These are phyloP conservation scores for Miichthys miiuy DNA, from an alignment of 2,797 vertebrate species.

Conservation along the genomic window DNA sequence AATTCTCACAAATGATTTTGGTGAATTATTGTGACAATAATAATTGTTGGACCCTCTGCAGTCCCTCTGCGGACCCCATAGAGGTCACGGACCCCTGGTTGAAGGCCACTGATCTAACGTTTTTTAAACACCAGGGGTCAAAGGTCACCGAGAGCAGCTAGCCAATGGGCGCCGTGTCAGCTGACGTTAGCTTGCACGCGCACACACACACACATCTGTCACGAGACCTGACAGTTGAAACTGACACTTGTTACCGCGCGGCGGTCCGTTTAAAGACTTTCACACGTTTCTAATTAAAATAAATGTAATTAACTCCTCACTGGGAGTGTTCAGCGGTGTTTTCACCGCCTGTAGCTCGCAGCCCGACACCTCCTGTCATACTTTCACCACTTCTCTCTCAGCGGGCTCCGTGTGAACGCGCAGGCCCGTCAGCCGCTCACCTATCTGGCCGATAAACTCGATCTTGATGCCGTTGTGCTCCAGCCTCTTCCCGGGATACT, in stretches of 20 bases:
- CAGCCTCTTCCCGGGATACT: conserved; percentile 93
- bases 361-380: not conserved
- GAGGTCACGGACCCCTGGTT: too few species aligned
- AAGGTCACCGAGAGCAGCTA: conserved; percentile 27
- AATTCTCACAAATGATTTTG: too few species aligned
- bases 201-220: conserved; percentile 49
- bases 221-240: conserved; percentile 69
- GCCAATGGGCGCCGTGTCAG: conserved; percentile 62
- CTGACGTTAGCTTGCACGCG: conserved; percentile 57
- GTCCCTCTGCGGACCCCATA: too few species aligned
- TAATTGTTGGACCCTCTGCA: too few species aligned
- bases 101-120: not conserved
- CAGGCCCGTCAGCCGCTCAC: conserved; percentile 84
- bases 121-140: conserved; percentile 16
- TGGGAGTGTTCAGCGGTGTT: not conserved
- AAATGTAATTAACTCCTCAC: not conserved
- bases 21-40: too few species aligned
- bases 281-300: not conserved
- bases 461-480: conserved; percentile 97
- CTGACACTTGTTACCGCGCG: conserved; percentile 54
- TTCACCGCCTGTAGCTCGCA: not conserved
- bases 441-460: conserved; percentile 96
- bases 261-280: fast-evolving
- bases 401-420: conserved; percentile 5
- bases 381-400: conserved; percentile 34